phyloP scores from a whole-genome alignment of 2,888 invertebrate genomes.

The Anoplius nigerrimus region DNA sequence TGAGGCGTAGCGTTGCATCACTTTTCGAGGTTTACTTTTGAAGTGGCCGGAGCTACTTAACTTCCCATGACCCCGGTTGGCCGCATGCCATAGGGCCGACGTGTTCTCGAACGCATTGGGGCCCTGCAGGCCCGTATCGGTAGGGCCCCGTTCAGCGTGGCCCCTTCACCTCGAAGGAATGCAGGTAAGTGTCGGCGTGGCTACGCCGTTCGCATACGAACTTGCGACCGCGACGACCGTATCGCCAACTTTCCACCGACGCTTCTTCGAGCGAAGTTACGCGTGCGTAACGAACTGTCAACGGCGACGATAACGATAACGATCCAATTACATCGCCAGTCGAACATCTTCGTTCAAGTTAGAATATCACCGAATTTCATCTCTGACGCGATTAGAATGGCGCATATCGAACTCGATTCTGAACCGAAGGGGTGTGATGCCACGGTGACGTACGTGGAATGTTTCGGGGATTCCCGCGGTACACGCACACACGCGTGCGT shows the following conservation, averaged over 20 bases:
- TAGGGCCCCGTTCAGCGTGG: conserved; percentile 35
- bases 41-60: conserved; percentile 50
- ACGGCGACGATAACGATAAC: too few species aligned
- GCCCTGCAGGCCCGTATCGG: conserved; percentile 43
- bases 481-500: too few species aligned
- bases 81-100: conserved; percentile 56
- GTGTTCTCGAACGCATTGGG: conserved; percentile 55
- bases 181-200: conserved; percentile 43
- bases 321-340: too few species aligned
- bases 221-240: background rate
- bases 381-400: too few species aligned
- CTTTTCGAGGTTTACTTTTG: conserved; percentile 39
- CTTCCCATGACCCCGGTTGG: conserved; percentile 58
- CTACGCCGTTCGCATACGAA: conserved; percentile 19
- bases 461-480: too few species aligned
- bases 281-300: too few species aligned
- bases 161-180: conserved; percentile 55
- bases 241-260: background rate
- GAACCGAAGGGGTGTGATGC: too few species aligned
- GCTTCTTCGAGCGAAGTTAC: too few species aligned
- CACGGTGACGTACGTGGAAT: too few species aligned
- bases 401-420: too few species aligned
- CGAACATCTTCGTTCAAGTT: background rate
- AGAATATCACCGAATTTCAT: background rate
- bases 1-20: conserved; percentile 35